Evolutionary conservation across 2,888 invertebrate genomes (phyloP), one percentile per base, ranked within the genome.

Genomic region (Callyntrura sp.): DNA sequence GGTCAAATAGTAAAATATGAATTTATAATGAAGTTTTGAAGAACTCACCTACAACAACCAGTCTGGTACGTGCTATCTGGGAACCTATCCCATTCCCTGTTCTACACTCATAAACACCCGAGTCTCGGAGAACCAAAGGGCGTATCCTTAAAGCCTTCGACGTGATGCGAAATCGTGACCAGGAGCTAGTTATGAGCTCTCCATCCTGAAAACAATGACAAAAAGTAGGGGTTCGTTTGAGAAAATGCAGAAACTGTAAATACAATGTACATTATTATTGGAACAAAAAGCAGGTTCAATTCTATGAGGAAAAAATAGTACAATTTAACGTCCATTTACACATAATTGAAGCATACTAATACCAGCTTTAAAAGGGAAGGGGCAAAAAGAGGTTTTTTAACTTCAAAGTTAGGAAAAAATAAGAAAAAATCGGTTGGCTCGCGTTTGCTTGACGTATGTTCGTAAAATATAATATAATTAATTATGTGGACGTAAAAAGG

Each of bases 61-160:
- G 92, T 20, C 93, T 91, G n/a, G 92, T 92, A 43, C 91, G 88
- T 82, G 93, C 92, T 51, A 91, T 90, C 79, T 92, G 92, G 23
- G 91, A 91, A 6, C 93, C 93, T 83, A 93, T 91, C 60, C 93
- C 93, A 85, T 93, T 93, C 68, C 90, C 91, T 48, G 92, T 93
- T 90, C 91, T 93, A 78, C 93, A 93, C 65, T 92, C 91, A 79
- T 92, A 93, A 25, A 93, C 91, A n/a, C 93, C 93, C 43, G 92
- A 85, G 78, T 93, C 93, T 60, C 92, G 91, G 0, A 90, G 20
- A 35, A 78, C 45, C 14, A 91, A 91, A 2, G 90, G 76, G 62
- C 93, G 92, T 70, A 93, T 93, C 57, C 92, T 85, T 48, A 93
- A 87, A 6, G 90, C 83, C 82, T 90, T 89, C 12, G 90, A 83